Evolutionary conservation across 2,113 vertebrate genomes (phyloP).

Genomic region (Gallinago undulata): DNA sequence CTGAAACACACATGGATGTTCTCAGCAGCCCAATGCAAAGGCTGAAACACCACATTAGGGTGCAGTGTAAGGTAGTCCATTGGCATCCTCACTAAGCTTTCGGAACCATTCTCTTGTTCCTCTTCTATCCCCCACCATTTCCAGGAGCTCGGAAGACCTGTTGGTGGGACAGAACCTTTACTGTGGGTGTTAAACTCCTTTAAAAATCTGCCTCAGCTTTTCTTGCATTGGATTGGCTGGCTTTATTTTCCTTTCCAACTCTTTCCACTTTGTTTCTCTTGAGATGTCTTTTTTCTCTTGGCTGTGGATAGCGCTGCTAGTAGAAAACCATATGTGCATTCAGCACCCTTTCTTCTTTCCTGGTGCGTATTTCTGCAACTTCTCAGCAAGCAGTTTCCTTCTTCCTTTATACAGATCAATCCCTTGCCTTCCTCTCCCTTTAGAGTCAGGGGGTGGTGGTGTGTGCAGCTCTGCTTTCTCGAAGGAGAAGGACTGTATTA

Average conservation of each 20-base stretch:
- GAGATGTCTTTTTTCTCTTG: not conserved
- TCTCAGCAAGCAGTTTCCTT: not conserved
- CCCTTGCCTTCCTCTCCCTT: not conserved
- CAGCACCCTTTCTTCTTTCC: not conserved
- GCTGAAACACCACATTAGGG: not conserved
- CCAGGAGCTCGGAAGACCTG: not conserved
- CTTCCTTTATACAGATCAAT: not conserved
- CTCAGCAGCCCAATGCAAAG: not conserved
- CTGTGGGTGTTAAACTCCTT: not conserved
- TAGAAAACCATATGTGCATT: not conserved
- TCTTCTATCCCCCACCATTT: not conserved
- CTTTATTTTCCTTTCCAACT: not conserved
- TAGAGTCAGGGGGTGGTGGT: not conserved
- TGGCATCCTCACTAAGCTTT: not conserved
- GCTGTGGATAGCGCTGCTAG: not conserved
- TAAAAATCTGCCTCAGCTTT: not conserved
- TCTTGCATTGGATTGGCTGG: not conserved
- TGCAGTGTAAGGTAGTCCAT: not conserved
- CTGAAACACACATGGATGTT: rapidly evolving
- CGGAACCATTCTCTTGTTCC: not conserved
- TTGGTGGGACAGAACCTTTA: not conserved
- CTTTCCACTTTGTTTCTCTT: not conserved
- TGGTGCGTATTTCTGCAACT: not conserved
- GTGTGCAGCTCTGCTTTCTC: not conserved
- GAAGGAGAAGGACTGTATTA: not conserved